These are phyloP conservation scores for Hylaeus anthracinus DNA, from an alignment of 1,140 invertebrate species.

Conservation along the genomic window DNA sequence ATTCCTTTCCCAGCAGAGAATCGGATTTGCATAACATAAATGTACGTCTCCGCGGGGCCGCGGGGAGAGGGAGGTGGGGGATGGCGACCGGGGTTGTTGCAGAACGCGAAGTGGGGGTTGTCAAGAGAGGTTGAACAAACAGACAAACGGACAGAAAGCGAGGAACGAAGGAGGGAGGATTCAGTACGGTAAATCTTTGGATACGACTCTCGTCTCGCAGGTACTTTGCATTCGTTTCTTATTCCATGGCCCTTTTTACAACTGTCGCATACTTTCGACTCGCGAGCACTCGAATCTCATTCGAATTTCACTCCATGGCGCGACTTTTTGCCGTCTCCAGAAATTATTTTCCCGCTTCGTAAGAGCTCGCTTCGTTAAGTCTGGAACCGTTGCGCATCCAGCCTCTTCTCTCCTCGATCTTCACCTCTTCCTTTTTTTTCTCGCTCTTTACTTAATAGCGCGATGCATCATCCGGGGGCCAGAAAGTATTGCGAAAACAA, in stretches of 20 bases:
- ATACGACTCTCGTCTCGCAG: conserved; percentile 39
- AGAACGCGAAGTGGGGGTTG: not conserved
- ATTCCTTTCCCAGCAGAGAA: conserved; percentile 36
- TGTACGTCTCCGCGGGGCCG: conserved; percentile 28
- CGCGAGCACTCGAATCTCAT: conserved; percentile 50
- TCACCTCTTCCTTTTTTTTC: too few relatives aligned
- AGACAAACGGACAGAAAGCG: conserved; percentile 46
- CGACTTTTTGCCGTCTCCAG: not conserved
- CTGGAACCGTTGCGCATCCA: not conserved
- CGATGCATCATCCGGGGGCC: not conserved
- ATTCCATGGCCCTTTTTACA: conserved; percentile 41
- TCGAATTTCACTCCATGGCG: conserved; percentile 10
- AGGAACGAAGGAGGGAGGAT: conserved; percentile 12
- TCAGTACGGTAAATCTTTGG: conserved; percentile 59
- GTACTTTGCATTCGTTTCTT: conserved; percentile 59
- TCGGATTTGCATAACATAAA: conserved; percentile 65
- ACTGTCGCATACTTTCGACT: conserved; percentile 32
- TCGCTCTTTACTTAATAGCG: not conserved
- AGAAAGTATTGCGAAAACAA: conserved; percentile 5
- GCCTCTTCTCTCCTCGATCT: not conserved
- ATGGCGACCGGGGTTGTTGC: not conserved
- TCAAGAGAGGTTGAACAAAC: conserved; percentile 39
- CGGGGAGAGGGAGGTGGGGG: not conserved
- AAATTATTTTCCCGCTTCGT: not conserved
- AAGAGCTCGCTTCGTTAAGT: not conserved